These are phyloP conservation scores for Ursus arctos DNA, from an alignment of 2,113 vertebrate species.

Conservation along the genomic window DNA sequence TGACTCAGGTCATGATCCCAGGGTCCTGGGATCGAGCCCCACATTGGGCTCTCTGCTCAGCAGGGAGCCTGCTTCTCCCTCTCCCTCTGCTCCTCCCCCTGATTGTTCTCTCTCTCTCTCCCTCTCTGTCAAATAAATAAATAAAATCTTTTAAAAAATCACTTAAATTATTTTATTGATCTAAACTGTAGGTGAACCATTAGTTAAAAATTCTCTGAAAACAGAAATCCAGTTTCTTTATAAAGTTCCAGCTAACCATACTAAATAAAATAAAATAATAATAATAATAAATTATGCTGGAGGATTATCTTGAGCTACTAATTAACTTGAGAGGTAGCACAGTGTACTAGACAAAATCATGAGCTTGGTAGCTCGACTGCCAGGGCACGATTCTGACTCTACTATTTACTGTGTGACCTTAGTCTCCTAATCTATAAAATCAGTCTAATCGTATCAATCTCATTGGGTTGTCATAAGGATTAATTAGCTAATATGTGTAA, in stretches of 20 bases:
- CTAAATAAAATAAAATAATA: neutral
- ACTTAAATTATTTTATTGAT: neutral
- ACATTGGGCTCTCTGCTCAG: too few relatives aligned
- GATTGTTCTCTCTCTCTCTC: too few relatives aligned
- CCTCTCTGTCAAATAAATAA: too few relatives aligned
- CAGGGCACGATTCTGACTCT: neutral
- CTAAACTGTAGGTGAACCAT: neutral
- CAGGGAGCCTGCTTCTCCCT: too few relatives aligned
- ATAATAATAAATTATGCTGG: neutral
- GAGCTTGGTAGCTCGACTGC: neutral
- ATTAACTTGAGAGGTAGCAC: neutral
- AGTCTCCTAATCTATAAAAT: neutral
- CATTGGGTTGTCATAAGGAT: neutral
- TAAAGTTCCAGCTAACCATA: neutral
- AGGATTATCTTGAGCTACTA: neutral
- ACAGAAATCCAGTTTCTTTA: neutral
- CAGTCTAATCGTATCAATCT: neutral
- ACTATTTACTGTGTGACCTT: neutral
- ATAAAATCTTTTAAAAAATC: neutral
- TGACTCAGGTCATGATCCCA: too few relatives aligned
- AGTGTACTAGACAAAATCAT: neutral
- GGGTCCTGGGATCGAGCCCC: too few relatives aligned
- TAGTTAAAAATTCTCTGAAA: conserved; percentile 29
- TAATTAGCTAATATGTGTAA: neutral
- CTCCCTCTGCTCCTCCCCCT: too few relatives aligned